Percentiles rank a stretch among this genome's conserved stretches.
phyloP scores from a whole-genome alignment of 2,797 vertebrate genomes.

The Passerculus sandwichensis region DNA sequence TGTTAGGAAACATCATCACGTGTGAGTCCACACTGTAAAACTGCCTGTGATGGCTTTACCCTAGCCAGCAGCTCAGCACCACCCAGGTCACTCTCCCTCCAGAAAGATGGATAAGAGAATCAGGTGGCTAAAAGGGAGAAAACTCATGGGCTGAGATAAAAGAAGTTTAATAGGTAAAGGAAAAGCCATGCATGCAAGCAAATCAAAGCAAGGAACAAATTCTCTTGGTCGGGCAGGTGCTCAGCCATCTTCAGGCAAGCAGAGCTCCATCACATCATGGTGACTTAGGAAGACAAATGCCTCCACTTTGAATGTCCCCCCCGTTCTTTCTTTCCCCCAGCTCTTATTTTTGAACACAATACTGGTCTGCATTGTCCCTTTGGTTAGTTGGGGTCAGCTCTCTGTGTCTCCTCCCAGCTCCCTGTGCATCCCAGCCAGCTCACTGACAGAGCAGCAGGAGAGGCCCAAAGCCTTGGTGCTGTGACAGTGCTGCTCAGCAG shows the following conservation, averaged over 20 bases:
- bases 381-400: not conserved
- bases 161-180: not conserved
- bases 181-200: not conserved
- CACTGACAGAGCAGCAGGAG: not conserved
- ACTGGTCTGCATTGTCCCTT: not conserved
- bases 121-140: not conserved
- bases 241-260: not conserved
- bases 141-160: not conserved
- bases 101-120: not conserved
- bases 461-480: not conserved
- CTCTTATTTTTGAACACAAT: not conserved
- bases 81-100: not conserved
- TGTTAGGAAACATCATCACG: not conserved
- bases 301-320: not conserved
- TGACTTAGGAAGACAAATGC: not conserved
- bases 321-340: not conserved
- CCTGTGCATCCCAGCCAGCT: not conserved
- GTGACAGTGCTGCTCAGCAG: not conserved
- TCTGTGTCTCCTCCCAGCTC: not conserved
- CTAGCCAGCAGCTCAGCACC: not conserved
- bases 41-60: not conserved
- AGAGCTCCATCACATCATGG: rapidly evolving
- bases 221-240: not conserved
- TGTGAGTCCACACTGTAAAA: not conserved
- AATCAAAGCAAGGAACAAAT: not conserved